Evolutionary conservation across 2,888 invertebrate genomes (phyloP), one percentile per base, ranked within the genome.

Genomic region (Calephelis perditalis): DNA sequence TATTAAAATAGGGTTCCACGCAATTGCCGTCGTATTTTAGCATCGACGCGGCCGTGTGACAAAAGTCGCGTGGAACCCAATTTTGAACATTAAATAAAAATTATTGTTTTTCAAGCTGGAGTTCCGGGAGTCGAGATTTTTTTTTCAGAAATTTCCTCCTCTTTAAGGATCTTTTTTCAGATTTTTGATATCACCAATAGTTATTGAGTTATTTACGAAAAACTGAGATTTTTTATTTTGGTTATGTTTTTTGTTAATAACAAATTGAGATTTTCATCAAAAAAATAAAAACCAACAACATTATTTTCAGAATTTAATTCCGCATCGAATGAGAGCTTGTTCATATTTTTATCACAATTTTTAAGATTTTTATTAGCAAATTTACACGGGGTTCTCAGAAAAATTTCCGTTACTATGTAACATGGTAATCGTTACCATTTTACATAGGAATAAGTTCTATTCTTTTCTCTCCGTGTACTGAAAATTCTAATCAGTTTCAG

Each of bases 301-400:
- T 10, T 44, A 44, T 44, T 44, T 44, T 44, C 44, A 44, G 44
- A 44, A 44, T 44, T 44, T 44, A 44, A 44, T 44, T 43, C 43
- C 9, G 43, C 43, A 43, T 43, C 43, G 44, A 44, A 44, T 44
- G 44, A 44, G 44, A 10, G 44, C 5, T 7, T 44, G 44, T 44
- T 44, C 44, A 44, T 44, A 44, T 44, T 44, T 44, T 44, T 44
- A 44, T 44, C 44, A 44, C 44, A 44, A 44, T 44, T 44, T 44
- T 7, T 44, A 44, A 44, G 44, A 44, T 7, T 44, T 44, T 44
- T 44, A 5, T 44, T 7, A 7, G 44, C 44, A 44, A 44, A 44
- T 44, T 44, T 44, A 44, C 44, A 44, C 44, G 7, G 44, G 44
- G 7, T 44, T 44, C 44, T 44, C 11, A 44, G 9, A 44, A 44